phyloP scores from a whole-genome alignment of 2,888 invertebrate species.

The Caenorhabditis virilis region DNA sequence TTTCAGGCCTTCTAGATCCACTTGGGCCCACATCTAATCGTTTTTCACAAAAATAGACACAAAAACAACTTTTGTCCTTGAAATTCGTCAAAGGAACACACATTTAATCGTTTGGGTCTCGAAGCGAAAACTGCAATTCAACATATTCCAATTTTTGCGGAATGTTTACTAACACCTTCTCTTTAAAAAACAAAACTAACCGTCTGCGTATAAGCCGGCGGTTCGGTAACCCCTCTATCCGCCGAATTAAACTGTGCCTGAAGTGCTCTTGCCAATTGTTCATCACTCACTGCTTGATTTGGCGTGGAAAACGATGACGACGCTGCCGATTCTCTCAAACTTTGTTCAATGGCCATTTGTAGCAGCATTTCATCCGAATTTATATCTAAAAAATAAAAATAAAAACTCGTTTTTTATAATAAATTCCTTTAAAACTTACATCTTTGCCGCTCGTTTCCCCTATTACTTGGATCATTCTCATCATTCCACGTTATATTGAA shows the following conservation, averaged over 20 bases:
- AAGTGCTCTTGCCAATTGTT: conserved; percentile 2
- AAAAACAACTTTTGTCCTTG: no score
- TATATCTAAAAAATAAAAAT: conserved; percentile 33
- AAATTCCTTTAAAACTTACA: conserved; percentile 10
- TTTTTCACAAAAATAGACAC: no score
- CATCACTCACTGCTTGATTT: no score
- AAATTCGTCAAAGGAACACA: no score
- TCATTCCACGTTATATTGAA: conserved; percentile 35
- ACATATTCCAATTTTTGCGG: no score
- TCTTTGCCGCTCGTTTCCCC: neutral
- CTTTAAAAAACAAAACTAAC: neutral
- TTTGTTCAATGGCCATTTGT: conserved; percentile 53
- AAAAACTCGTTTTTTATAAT: neutral
- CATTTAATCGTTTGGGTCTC: no score
- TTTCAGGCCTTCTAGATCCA: no score
- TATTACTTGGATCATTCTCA: conserved; percentile 19
- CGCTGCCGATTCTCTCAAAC: conserved; percentile 19
- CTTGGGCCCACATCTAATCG: no score
- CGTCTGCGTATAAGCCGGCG: neutral
- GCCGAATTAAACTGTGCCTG: neutral
- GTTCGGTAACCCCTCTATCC: no score
- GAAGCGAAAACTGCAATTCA: no score
- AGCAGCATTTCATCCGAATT: conserved; percentile 53
- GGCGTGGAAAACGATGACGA: neutral
- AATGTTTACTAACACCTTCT: neutral